Evolutionary conservation across 1,140 invertebrate species (phyloP), one percentile per base, ranked within the genome.

Genomic region (Eurosta solidaginis): DNA sequence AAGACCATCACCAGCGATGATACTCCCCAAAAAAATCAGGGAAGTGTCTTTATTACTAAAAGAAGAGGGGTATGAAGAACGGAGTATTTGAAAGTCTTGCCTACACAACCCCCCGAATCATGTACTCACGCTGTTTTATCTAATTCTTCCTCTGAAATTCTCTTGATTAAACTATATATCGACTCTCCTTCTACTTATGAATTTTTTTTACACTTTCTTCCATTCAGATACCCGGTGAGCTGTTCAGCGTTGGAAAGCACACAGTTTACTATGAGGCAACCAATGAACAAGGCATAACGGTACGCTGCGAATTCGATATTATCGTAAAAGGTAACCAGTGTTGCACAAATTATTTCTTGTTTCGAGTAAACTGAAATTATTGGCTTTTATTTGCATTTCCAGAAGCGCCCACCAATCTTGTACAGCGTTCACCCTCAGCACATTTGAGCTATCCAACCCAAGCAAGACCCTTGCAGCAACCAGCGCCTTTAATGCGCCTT

Each of bases 211-310:
- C n/a, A n/a, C n/a, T n/a, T n/a, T n/a, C n/a, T n/a, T n/a, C n/a
- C n/a, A 78, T 80, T 12, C 77, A 92, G 91, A 89, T 90, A 79
- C 91, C 92, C 40, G 92, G 92, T 74, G 88, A 91, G 77, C 80
- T 88, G 75, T 90, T 93, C 82, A 88, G 89, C 45, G 82, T 86
- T 40, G 92, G 92, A 10, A 82, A 90, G 77, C 92, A 93, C 83
- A 89, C 90, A 73, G 89, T 93, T 25, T 91, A 88, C 79, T 93
- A 93, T 82, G 89, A 92, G 76, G 92, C 91, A 45, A 91, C 90
- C 78, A 92, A 92, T 81, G 89, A 89, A 25, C 89, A 92, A 76
- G 92, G 91, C 78, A 90, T 90, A 84, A 89, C 88, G 82, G 90
- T 90, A 40, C 89, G 89, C 78, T 93, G 92, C 85, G 90, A 89